Evolutionary conservation across 2,113 vertebrate genomes (phyloP).

Genomic region (Sinosuthora webbiana): DNA sequence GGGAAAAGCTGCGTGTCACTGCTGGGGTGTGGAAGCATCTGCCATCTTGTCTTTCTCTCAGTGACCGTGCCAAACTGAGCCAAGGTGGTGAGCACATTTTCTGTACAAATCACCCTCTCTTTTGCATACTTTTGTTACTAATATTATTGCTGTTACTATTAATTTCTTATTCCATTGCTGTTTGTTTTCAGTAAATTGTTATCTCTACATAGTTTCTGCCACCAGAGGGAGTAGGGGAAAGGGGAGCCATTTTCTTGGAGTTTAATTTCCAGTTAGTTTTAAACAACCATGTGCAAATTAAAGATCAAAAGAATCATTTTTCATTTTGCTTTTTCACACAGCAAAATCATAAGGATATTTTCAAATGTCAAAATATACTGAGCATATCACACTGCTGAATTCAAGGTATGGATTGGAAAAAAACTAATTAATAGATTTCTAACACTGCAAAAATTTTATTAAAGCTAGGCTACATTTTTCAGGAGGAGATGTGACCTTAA

Average conservation of each 20-base stretch:
- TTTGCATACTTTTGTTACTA: background rate
- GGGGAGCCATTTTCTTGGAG: background rate
- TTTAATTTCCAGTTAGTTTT: background rate
- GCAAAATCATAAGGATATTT: background rate
- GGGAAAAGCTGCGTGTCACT: background rate
- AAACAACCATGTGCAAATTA: background rate
- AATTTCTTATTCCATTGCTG: background rate
- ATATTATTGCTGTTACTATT: background rate
- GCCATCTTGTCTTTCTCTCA: background rate
- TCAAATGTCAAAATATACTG: background rate
- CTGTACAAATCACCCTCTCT: background rate
- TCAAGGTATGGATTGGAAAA: background rate
- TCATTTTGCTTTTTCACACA: background rate
- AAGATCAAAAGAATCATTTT: background rate
- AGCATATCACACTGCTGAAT: background rate
- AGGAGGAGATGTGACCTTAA: background rate
- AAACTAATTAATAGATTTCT: background rate
- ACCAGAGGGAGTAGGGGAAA: background rate
- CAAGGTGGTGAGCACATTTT: background rate
- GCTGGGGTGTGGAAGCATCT: no score
- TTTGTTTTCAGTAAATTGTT: background rate
- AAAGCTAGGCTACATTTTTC: background rate
- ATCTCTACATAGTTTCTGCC: background rate
- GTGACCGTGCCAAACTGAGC: accelerated
- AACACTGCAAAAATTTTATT: background rate